phyloP scores from a whole-genome alignment of 2,113 vertebrate genomes.

The Sander lucioperca region DNA sequence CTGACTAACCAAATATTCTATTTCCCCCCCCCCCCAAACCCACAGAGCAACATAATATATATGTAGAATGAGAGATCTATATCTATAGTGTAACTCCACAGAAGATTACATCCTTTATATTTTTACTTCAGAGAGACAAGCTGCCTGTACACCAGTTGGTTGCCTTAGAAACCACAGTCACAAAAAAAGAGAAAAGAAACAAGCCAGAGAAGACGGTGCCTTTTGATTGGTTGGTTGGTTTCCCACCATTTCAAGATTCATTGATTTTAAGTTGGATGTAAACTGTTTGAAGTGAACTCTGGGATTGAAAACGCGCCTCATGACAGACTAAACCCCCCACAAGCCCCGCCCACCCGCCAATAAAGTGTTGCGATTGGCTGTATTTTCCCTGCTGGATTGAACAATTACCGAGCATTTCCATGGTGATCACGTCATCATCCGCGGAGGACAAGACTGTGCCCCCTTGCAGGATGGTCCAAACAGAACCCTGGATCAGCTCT shows the following conservation, averaged over 20 bases:
- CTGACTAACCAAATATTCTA: slow-evolving; percentile 84
- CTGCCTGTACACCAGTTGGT: slow-evolving; percentile 84
- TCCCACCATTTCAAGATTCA: slow-evolving; percentile 80
- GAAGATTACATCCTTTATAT: slow-evolving; percentile 84
- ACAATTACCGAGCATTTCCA: slow-evolving; percentile 81
- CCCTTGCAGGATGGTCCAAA: slow-evolving; percentile 88
- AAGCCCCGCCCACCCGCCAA: slow-evolving; percentile 27
- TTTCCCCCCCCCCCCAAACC: slow-evolving; percentile 57
- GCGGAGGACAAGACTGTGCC: slow-evolving; percentile 86
- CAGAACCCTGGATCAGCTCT: slow-evolving; percentile 86
- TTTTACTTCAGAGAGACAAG: slow-evolving; percentile 81
- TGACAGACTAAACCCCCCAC: slow-evolving; percentile 49
- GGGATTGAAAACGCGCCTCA: slow-evolving; percentile 68
- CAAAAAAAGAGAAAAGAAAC: slow-evolving; percentile 67
- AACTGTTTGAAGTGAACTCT: slow-evolving; percentile 71
- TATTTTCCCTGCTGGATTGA: slow-evolving; percentile 77
- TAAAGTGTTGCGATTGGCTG: slow-evolving; percentile 63
- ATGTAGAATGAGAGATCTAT: slow-evolving; percentile 77
- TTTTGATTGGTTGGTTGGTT: slow-evolving; percentile 82
- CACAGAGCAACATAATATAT: slow-evolving; percentile 77
- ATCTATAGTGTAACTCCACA: slow-evolving; percentile 77
- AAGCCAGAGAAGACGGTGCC: slow-evolving; percentile 84
- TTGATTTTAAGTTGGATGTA: slow-evolving; percentile 81
- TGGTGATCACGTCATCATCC: slow-evolving; percentile 89
- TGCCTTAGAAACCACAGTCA: slow-evolving; percentile 87